These are phyloP conservation scores for Chlorocebus sabaeus DNA, from an alignment of 2,113 vertebrate genomes.

Conservation along the genomic window DNA sequence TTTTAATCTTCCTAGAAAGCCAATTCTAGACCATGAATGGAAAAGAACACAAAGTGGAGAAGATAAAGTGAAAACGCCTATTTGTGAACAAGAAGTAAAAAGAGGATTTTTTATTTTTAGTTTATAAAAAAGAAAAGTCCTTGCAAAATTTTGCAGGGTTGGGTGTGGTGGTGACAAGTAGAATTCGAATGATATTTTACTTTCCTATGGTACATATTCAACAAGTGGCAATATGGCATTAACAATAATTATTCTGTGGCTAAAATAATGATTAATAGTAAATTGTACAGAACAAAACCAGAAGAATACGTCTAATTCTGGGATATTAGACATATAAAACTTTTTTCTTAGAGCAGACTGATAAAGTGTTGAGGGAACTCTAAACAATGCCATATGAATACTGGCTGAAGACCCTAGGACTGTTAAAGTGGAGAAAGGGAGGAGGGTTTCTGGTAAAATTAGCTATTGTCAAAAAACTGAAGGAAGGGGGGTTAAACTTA, in stretches of 20 bases:
- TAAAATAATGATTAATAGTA: not conserved
- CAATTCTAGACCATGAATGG: not conserved
- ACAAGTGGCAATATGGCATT: not conserved
- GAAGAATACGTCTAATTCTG: not conserved
- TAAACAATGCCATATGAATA: not conserved
- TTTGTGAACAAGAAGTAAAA: not conserved
- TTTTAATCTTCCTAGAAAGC: conserved; percentile 18
- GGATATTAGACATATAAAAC: not conserved
- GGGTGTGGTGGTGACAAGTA: not conserved
- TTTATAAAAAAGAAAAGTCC: not conserved
- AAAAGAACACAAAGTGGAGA: conserved; percentile 27
- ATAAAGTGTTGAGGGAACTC: not conserved
- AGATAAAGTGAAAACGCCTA: conserved; percentile 30
- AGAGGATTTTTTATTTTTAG: not conserved
- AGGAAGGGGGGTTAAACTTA: not conserved
- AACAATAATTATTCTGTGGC: not conserved
- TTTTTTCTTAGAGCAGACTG: not conserved
- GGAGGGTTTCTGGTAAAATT: not conserved
- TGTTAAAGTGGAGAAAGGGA: not conserved
- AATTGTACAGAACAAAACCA: not conserved
- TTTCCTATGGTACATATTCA: not conserved
- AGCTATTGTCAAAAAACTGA: not conserved
- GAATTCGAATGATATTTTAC: conserved; percentile 21
- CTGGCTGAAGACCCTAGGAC: not conserved
- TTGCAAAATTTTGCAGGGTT: not conserved